Percentiles rank a stretch among this genome's conserved stretches.
Conservation (phyloP, 2,888 invertebrate species). For the Petrolisthes cinctipes region DNA sequence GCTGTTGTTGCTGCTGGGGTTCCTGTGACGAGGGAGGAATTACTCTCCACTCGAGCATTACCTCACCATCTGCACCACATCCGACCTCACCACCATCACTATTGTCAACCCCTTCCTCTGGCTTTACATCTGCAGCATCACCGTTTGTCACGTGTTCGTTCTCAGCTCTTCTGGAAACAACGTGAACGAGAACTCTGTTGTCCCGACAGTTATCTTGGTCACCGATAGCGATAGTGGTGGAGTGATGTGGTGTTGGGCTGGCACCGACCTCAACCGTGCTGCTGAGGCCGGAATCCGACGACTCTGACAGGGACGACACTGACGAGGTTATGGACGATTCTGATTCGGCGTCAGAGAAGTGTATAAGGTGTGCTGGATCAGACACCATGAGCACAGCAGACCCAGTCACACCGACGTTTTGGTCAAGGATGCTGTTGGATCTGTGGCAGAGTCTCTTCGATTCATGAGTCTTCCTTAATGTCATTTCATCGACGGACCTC, state of each 20-base stretch:
- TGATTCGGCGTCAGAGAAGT: constrained; percentile 23
- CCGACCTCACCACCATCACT: not conserved
- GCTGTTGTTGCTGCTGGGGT: not conserved
- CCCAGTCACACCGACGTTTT: constrained; percentile 59
- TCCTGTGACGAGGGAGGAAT: not conserved
- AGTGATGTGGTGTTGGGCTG: constrained; percentile 15
- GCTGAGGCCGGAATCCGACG: constrained; percentile 38
- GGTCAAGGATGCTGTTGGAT: constrained; percentile 38
- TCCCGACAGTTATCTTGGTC: not conserved
- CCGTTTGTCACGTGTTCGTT: not conserved
- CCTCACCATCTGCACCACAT: constrained; percentile 7
- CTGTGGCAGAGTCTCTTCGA: constrained; percentile 6
- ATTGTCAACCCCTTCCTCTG: not conserved
- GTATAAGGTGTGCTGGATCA: constrained; percentile 8
- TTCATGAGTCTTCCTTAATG: not conserved
- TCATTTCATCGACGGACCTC: not conserved
- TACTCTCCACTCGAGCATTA: constrained; percentile 54
- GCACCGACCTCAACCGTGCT: constrained; percentile 37
- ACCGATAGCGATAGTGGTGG: constrained; percentile 40
- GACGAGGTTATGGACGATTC: constrained; percentile 21
- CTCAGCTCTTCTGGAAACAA: not conserved
- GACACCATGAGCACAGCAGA: constrained; percentile 52
- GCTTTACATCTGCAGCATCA: not conserved
- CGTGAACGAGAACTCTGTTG: constrained; percentile 3
- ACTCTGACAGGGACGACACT: constrained; percentile 36